phyloP scores from a whole-genome alignment of 2,113 vertebrate genomes.

The Electrona antarctica region DNA sequence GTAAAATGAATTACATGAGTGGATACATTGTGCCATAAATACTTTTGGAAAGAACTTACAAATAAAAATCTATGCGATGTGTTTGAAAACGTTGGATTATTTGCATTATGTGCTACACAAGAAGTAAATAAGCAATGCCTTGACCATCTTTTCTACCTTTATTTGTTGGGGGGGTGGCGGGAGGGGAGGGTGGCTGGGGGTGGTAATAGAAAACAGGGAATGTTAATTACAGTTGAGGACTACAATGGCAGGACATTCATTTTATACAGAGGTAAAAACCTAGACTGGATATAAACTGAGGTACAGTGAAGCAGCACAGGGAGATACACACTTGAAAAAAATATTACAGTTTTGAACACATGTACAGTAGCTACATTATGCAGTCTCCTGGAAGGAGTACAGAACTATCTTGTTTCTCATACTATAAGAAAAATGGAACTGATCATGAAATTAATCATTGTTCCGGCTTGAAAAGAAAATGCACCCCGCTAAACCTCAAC shows the following conservation, averaged over 20 bases:
- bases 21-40: slow-evolving; percentile 73
- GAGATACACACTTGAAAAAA: slow-evolving; percentile 22
- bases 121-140: slow-evolving; percentile 1
- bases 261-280: slow-evolving; percentile 42
- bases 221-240: slow-evolving; percentile 49
- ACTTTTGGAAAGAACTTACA: slow-evolving; percentile 69
- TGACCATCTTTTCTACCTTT: slow-evolving; percentile 35
- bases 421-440: background rate
- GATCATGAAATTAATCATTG: no score
- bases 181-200: no score
- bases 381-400: slow-evolving; percentile 23
- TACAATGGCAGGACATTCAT: slow-evolving; percentile 17
- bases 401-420: slow-evolving; percentile 10
- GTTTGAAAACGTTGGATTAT: slow-evolving; percentile 27
- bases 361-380: slow-evolving; percentile 30
- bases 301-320: slow-evolving; percentile 56
- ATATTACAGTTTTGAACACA: slow-evolving; percentile 19
- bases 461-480: background rate
- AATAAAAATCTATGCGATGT: slow-evolving; percentile 74
- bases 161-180: slow-evolving; percentile 38
- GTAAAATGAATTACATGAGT: slow-evolving; percentile 68
- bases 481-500: slow-evolving; percentile 20
- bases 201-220: slow-evolving; percentile 20
- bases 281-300: slow-evolving; percentile 53
- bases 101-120: background rate